Percentiles rank a stretch among this genome's conserved stretches.
phyloP scores from a whole-genome alignment of 2,888 invertebrate genomes.

The Idaea aversata region DNA sequence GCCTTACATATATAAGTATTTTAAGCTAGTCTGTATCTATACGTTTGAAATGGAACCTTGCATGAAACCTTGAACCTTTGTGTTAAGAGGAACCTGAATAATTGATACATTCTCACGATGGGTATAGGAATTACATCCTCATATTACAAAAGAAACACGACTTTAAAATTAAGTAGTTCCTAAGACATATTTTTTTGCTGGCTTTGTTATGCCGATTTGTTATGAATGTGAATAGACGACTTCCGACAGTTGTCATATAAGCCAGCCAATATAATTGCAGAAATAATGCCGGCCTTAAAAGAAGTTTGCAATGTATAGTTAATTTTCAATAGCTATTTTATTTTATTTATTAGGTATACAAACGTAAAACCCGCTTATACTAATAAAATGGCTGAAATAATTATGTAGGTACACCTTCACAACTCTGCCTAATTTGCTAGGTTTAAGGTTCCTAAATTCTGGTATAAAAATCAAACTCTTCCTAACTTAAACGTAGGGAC shows the following conservation, averaged over 20 bases:
- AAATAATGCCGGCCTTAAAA: not conserved
- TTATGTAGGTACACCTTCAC: too few relatives aligned
- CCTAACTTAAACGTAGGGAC: too few relatives aligned
- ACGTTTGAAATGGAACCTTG: not conserved
- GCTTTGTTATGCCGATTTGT: not conserved
- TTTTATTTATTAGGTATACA: not conserved
- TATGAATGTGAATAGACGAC: not conserved
- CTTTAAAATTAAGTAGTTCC: not conserved
- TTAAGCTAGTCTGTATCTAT: not conserved
- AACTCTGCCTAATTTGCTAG: too few relatives aligned
- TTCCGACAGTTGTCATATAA: conserved; percentile 5
- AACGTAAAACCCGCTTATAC: not conserved
- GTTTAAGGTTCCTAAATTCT: too few relatives aligned
- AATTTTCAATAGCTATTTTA: not conserved
- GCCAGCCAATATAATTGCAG: not conserved
- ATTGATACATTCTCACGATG: not conserved
- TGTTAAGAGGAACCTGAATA: not conserved
- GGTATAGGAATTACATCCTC: not conserved
- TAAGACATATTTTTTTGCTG: not conserved
- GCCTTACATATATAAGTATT: too few relatives aligned
- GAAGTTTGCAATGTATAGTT: not conserved
- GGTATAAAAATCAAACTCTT: too few relatives aligned
- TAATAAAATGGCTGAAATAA: not conserved
- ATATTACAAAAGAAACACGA: not conserved
- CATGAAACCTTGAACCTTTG: not conserved